A percentile compares a stretch with the other conserved stretches of the same genome.
phyloP scores from a whole-genome alignment of 1,140 invertebrate species.

The Drosophila aff. region DNA sequence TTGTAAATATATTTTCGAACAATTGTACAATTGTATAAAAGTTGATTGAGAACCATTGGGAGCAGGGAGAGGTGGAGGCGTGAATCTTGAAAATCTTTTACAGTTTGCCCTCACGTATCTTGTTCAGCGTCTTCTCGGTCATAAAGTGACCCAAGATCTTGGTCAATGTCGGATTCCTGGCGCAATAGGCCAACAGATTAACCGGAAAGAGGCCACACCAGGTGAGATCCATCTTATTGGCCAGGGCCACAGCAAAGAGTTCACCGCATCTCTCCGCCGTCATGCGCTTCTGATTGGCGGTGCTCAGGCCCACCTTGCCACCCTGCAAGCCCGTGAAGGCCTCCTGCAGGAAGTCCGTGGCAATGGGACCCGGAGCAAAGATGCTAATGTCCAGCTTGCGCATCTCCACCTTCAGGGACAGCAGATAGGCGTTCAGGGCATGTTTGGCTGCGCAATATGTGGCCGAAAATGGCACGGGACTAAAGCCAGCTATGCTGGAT shows the following conservation, averaged over 20 bases:
- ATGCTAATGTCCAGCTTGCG: constrained; percentile 87
- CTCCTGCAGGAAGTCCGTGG: constrained; percentile 90
- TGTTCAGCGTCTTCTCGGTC: constrained; percentile 78
- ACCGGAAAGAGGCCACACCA: constrained; percentile 91
- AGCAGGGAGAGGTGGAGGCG: constrained; percentile 2
- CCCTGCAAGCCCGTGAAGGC: constrained; percentile 89
- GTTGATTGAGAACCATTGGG: constrained; percentile 18
- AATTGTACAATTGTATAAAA: constrained; percentile 42
- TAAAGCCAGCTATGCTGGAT: constrained; percentile 90
- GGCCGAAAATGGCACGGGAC: constrained; percentile 90
- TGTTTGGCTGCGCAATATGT: constrained; percentile 93
- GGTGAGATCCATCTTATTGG: constrained; percentile 90
- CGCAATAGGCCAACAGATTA: constrained; percentile 88
- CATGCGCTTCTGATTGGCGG: constrained; percentile 87
- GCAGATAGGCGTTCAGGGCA: constrained; percentile 93
- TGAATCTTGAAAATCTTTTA: constrained; percentile 13
- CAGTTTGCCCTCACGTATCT: constrained; percentile 84
- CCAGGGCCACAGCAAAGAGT: constrained; percentile 90
- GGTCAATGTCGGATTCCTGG: constrained; percentile 88
- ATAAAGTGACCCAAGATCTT: constrained; percentile 77
- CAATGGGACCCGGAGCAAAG: constrained; percentile 92
- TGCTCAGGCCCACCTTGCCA: constrained; percentile 86
- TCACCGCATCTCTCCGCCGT: constrained; percentile 90
- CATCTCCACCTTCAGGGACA: constrained; percentile 88
- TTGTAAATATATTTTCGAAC: constrained; percentile 34